Evolutionary conservation across 2,113 vertebrate species (phyloP).

Genomic region (Hystrix cristata): DNA sequence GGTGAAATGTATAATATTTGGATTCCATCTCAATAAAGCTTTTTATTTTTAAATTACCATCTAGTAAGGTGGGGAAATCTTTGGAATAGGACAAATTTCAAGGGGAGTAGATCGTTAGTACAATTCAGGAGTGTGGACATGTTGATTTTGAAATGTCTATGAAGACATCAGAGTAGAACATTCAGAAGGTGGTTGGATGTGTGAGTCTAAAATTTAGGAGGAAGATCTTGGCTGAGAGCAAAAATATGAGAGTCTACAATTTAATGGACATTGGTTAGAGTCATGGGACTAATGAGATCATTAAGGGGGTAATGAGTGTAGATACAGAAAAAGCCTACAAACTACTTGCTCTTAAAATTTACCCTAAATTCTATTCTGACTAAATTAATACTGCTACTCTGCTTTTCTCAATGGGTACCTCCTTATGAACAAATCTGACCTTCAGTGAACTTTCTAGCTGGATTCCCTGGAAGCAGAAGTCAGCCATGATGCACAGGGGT

Average conservation of each 20-base stretch:
- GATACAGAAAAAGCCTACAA: background rate
- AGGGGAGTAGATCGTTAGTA: background rate
- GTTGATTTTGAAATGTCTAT: background rate
- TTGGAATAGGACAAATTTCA: background rate
- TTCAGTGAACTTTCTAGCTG: conserved; percentile 7
- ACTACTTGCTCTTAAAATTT: background rate
- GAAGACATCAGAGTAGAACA: background rate
- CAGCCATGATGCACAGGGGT: background rate
- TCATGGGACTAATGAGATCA: background rate
- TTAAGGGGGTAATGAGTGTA: background rate
- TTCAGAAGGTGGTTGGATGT: background rate
- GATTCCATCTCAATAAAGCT: background rate
- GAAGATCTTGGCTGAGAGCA: background rate
- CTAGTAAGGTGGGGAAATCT: background rate
- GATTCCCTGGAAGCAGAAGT: background rate
- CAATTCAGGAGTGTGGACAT: background rate
- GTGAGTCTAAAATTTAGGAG: background rate
- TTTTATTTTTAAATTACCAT: background rate
- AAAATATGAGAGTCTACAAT: background rate
- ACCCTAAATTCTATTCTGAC: background rate
- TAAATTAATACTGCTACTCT: background rate
- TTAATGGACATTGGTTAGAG: background rate
- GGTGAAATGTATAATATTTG: background rate
- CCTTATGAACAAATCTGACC: background rate
- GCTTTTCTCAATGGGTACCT: conserved; percentile 29